A percentile compares a stretch with the other conserved stretches of the same genome.
Evolutionary conservation across 2,888 invertebrate species (phyloP).

Genomic region (Arge pagana): DNA sequence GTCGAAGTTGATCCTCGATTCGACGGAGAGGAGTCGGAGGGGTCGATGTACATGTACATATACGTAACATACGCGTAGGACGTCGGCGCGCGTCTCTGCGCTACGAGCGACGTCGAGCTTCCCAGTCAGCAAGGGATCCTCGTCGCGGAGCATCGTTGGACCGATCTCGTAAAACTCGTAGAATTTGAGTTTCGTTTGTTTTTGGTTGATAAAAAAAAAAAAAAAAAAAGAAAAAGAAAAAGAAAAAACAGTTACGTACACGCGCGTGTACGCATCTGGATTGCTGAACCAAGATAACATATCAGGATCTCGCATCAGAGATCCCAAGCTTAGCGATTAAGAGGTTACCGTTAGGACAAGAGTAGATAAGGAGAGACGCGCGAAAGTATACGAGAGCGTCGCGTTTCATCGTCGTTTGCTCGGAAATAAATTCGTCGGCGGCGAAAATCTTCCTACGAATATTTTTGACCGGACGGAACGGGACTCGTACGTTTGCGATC

Average conservation of each 20-base stretch:
- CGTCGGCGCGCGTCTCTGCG: no score
- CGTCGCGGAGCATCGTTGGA: slow-evolving; percentile 23
- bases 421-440: no score
- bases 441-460: no score
- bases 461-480: no score
- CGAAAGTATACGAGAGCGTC: slow-evolving; percentile 13
- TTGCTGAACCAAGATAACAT: slow-evolving; percentile 57
- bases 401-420: no score
- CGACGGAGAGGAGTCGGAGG: no score
- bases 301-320: slow-evolving; percentile 48
- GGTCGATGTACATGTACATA: slow-evolving; percentile 12
- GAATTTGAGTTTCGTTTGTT: slow-evolving; percentile 35
- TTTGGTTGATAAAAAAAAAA: slow-evolving; percentile 26
- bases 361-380: slow-evolving; percentile 12
- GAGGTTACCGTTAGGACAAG: slow-evolving; percentile 44
- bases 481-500: no score
- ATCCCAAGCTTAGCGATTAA: slow-evolving; percentile 42
- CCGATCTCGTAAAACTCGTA: slow-evolving; percentile 27
- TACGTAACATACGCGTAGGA: no score
- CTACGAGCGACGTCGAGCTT: slow-evolving; percentile 23
- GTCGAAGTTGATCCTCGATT: no score
- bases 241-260: background rate
- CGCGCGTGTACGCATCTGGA: slow-evolving; percentile 35
- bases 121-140: slow-evolving; percentile 46
- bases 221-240: slow-evolving; percentile 3